Evolutionary conservation across 2,888 invertebrate genomes (phyloP).

Genomic region (Neoascia interrupta): DNA sequence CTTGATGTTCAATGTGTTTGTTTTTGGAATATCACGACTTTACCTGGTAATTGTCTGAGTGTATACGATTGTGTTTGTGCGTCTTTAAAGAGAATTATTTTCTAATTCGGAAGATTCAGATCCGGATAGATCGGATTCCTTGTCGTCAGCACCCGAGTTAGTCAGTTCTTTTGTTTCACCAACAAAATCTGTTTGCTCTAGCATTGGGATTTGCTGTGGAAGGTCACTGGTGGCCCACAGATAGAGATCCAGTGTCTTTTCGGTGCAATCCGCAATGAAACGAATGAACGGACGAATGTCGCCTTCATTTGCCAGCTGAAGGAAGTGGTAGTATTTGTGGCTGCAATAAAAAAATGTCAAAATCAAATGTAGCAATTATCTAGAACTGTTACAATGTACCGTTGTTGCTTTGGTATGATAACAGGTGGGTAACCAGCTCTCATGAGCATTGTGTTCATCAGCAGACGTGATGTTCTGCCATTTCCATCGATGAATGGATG

Average conservation of each 20-base stretch:
- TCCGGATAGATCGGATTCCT: conserved; percentile 35
- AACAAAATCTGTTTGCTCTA: conserved; percentile 79
- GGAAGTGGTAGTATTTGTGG: conserved; percentile 91
- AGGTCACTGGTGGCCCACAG: conserved; percentile 90
- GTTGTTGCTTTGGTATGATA: conserved; percentile 93
- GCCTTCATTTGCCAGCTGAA: conserved; percentile 95
- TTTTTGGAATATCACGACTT: conserved; percentile 14
- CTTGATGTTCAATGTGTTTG: conserved; percentile 1
- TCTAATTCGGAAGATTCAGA: conserved; percentile 32
- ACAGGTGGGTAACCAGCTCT: conserved; percentile 97
- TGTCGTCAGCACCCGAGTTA: not conserved
- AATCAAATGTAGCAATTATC: conserved; percentile 7
- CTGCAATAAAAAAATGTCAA: conserved; percentile 78
- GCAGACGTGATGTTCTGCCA: conserved; percentile 94
- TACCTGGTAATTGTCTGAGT: conserved; percentile 5
- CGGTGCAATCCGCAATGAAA: conserved; percentile 96
- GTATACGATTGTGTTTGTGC: conserved; percentile 18
- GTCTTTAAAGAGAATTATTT: conserved; percentile 15
- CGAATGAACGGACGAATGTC: conserved; percentile 97
- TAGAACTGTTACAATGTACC: conserved; percentile 78
- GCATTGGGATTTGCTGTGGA: conserved; percentile 85
- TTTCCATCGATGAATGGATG: conserved; percentile 99
- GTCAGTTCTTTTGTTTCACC: conserved; percentile 8
- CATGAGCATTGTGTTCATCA: conserved; percentile 98
- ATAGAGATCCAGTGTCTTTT: conserved; percentile 92